Base-by-base conservation (phyloP, 2,113 vertebrate genomes). In the Halichoeres trimaculatus region DNA sequence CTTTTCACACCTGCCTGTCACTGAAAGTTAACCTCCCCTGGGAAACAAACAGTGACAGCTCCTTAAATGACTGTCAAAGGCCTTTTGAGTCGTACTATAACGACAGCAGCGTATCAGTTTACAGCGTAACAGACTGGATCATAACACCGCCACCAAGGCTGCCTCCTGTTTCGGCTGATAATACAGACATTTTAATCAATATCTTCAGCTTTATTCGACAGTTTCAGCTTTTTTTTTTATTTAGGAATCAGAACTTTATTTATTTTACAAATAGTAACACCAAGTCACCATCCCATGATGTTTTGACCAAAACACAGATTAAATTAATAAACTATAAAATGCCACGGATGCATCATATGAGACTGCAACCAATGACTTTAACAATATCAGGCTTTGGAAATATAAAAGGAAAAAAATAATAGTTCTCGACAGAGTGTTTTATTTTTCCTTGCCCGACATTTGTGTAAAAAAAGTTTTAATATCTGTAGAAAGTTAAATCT, bases 201-300 rank as follows among this genome's bases (percentile, higher is more conserved):
- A 70, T 74, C 59, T 73, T 10, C 36, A 50, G 71, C 72, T 76
- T 74, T 70, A 68, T 84, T 59, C 62, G 64, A 75, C 40, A 1
- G 41, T 57, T 19, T 86, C 78, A 81, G 78, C 75, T 74, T 75
- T 80, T 74, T 58, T 6, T 35, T 83, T 57, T 77, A 53, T 78
- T 43, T 64, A 54, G 34, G 19, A 69, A 65, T 50, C 71, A 74
- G 70, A 75, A 65, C 30, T 6, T 30, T 6, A 30, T n/a, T n/a
- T n/a, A n/a, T n/a, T n/a, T n/a, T n/a, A n/a, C n/a, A n/a, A n/a
- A n/a, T n/a, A n/a, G n/a, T n/a, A n/a, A n/a, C n/a, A n/a, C n/a
- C n/a, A n/a, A n/a, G n/a, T n/a, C n/a, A n/a, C n/a, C n/a, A n/a
- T n/a, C n/a, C n/a, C n/a, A n/a, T n/a, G n/a, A n/a, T n/a, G n/a